A percentile compares a stretch with the other conserved stretches of the same genome.
Conservation (phyloP, 1,140 invertebrate species). For the Globodera ellingtonae region DNA sequence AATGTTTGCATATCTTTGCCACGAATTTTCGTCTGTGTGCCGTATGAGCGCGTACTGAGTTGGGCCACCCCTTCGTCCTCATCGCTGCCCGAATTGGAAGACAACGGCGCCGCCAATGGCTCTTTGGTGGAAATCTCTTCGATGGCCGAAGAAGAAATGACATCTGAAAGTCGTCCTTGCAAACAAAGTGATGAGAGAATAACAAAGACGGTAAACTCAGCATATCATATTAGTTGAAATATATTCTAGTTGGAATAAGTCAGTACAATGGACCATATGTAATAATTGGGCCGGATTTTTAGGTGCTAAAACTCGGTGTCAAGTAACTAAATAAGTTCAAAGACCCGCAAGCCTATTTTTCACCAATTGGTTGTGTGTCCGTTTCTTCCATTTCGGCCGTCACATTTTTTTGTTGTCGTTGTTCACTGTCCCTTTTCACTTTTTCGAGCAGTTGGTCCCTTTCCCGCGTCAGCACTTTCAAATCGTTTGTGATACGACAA, state of each 20-base stretch:
- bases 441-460: constrained; percentile 10
- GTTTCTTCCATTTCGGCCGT: too few species aligned
- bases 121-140: background rate
- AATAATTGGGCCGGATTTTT: too few species aligned
- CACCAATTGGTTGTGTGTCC: constrained; percentile 1
- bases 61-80: constrained; percentile 3
- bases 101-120: background rate
- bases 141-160: background rate
- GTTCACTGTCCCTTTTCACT: background rate
- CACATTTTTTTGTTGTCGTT: background rate
- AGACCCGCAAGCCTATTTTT: background rate
- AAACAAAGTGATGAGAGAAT: too few species aligned
- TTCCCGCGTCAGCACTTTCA: background rate
- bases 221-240: too few species aligned
- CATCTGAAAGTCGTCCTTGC: background rate
- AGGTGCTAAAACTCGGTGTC: too few species aligned
- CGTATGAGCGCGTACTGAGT: background rate
- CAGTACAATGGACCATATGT: too few species aligned
- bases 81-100: background rate
- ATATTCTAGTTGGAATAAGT: too few species aligned
- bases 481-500: constrained; percentile 3
- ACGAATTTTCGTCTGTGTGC: constrained; percentile 14
- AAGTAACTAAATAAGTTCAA: too few species aligned
- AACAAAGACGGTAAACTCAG: too few species aligned
- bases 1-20: constrained; percentile 7